phyloP scores from a whole-genome alignment of 2,888 invertebrate species.

The Chrysopilus asiliformis region DNA sequence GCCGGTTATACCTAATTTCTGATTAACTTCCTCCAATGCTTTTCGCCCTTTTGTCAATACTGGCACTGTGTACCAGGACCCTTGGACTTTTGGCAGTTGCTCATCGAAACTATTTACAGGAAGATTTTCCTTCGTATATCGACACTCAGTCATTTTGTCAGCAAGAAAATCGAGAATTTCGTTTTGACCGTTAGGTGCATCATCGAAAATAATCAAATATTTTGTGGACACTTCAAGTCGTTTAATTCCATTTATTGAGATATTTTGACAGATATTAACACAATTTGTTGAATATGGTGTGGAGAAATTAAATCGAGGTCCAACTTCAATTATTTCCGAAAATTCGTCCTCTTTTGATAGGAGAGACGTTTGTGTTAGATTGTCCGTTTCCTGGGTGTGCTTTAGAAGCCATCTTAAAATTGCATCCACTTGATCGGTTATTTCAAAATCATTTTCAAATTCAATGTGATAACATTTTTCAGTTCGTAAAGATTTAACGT shows the following conservation, averaged over 20 bases:
- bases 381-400: slow-evolving; percentile 50
- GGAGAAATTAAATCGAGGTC: slow-evolving; percentile 87
- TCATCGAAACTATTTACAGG: slow-evolving; percentile 55
- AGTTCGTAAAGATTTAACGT: slow-evolving; percentile 44
- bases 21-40: slow-evolving; percentile 71
- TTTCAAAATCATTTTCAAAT: slow-evolving; percentile 37
- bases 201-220: slow-evolving; percentile 48
- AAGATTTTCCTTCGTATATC: slow-evolving; percentile 53
- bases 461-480: slow-evolving; percentile 77
- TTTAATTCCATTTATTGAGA: slow-evolving; percentile 58
- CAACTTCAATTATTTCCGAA: slow-evolving; percentile 62
- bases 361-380: slow-evolving; percentile 41
- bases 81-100: slow-evolving; percentile 49
- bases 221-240: slow-evolving; percentile 73
- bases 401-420: slow-evolving; percentile 67
- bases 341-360: slow-evolving; percentile 35
- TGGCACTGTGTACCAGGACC: slow-evolving; percentile 73
- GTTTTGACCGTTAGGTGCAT: slow-evolving; percentile 7
- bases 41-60: slow-evolving; percentile 59
- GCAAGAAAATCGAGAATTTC: slow-evolving; percentile 50
- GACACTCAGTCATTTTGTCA: slow-evolving; percentile 89
- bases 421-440: slow-evolving; percentile 46
- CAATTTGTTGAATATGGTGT: slow-evolving; percentile 95
- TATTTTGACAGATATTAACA: slow-evolving; percentile 81
- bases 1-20: slow-evolving; percentile 45